Evolutionary conservation across 1,140 invertebrate genomes (phyloP).

Genomic region (Gryllus bimaculatus): DNA sequence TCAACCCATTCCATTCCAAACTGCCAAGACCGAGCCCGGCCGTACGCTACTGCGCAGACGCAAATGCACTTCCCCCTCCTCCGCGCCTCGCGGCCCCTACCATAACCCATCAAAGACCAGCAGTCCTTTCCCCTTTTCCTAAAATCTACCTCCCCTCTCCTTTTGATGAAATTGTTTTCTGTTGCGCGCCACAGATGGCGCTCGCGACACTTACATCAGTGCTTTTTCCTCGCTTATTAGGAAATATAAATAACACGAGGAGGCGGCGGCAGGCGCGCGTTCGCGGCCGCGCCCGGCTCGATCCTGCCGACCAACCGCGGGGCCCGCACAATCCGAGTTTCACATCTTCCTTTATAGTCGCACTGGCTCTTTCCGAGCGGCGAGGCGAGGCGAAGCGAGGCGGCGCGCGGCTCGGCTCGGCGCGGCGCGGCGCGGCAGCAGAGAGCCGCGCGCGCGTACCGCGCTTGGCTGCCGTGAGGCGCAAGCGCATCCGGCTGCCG

Average conservation of each 20-base stretch:
- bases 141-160: conserved; percentile 14
- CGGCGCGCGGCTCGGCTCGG: too few relatives aligned
- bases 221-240: conserved; percentile 7
- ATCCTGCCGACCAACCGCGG: background rate
- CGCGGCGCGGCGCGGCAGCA: too few relatives aligned
- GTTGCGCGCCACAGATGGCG: conserved; percentile 13
- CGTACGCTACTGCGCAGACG: conserved; percentile 11
- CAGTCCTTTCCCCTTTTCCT: conserved; percentile 8
- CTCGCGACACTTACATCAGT: conserved; percentile 8
- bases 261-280: too few relatives aligned
- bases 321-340: background rate
- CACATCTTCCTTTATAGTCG: background rate
- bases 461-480: too few relatives aligned
- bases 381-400: background rate
- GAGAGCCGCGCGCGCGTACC: too few relatives aligned
- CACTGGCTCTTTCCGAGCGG: background rate
- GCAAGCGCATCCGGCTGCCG: too few relatives aligned
- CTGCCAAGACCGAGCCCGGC: background rate
- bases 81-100: background rate
- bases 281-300: too few relatives aligned
- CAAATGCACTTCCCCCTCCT: conserved; percentile 6
- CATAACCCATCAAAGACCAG: background rate
- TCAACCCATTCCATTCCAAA: conserved; percentile 15
- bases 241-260: background rate
- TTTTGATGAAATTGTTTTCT: conserved; percentile 16